Evolutionary conservation across 2,888 invertebrate genomes (phyloP), one percentile per base, ranked within the genome.

Genomic region (Agelastica alni): DNA sequence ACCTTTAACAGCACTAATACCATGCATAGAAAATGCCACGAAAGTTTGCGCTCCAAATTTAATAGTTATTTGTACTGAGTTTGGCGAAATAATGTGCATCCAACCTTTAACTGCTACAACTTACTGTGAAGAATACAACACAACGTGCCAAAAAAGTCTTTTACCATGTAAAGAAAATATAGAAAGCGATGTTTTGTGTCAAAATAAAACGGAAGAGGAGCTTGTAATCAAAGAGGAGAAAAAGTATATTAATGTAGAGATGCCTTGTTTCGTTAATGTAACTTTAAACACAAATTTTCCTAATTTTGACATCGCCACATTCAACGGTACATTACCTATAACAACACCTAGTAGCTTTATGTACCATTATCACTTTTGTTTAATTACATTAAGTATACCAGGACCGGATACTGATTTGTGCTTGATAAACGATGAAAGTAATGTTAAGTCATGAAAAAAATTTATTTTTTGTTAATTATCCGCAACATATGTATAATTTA

Each of bases 231-330:
- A 53, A 4, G 41, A 56, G 4, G 62, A 63, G 17, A 61, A 59
- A 37, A 62, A 51, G 9, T 61, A 60, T 10, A 52, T 61, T 2
- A 58, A 43, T 1, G 54, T 69, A 4, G 62, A 60, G 13, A 53
- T 74, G 36, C 75, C 74, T 4, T 75, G 75, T 58, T 69, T 74
- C 36, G 68, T 71, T 1, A 75, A 74, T 57, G 68, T 73, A 39
- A 74, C 72, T 6, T 54, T 74, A 4, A 64, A 62, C 36, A 66
- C 70, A 1, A 66, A 70, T 37, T 54, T 69, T 3, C 58, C 61
- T 4, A 62, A 64, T 53, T 62, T 65, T 32, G 61, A 61, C 53
- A 54, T 64, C 12, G 28, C 28, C 10, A 55, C 59, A 2, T 64
- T 60, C 43, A 65, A 67, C 20, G 66, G 65, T 5, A 65, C 62